A percentile compares a stretch with the other conserved stretches of the same genome.
phyloP scores from a whole-genome alignment of 1,140 invertebrate species.

The Heliconius hermathena region DNA sequence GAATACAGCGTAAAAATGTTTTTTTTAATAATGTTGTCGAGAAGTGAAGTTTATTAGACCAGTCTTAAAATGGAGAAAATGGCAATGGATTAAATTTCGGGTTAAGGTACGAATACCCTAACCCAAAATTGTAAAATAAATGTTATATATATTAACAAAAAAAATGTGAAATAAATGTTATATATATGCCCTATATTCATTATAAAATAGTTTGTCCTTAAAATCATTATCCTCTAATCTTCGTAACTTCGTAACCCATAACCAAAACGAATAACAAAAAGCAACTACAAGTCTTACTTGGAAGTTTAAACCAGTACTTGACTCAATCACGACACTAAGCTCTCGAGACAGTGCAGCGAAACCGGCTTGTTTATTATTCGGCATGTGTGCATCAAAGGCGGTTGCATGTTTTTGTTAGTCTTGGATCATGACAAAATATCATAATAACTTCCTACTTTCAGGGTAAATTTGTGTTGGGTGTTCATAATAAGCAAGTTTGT shows the following conservation, averaged over 20 bases:
- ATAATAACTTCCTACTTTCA: neutral
- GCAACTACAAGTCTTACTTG: neutral
- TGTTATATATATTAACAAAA: no score
- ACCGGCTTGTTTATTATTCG: conserved; percentile 16
- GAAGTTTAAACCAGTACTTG: conserved; percentile 10
- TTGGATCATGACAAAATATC: neutral
- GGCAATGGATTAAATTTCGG: no score
- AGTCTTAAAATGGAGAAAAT: no score
- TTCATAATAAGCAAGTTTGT: neutral
- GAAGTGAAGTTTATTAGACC: no score
- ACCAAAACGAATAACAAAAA: neutral
- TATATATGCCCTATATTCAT: no score
- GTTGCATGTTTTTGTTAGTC: neutral
- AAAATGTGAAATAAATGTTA: no score
- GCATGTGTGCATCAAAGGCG: conserved; percentile 5
- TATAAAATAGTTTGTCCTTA: no score
- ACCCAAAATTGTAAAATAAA: no score
- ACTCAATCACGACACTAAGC: conserved; percentile 4
- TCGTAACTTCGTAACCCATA: neutral
- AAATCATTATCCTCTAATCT: neutral
- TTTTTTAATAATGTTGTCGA: no score
- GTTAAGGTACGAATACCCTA: no score
- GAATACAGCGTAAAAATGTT: no score
- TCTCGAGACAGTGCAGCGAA: neutral
- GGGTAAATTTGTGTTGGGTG: no score